Evolutionary conservation across 2,888 invertebrate species (phyloP).

Genomic region (Trisateles emortualis): DNA sequence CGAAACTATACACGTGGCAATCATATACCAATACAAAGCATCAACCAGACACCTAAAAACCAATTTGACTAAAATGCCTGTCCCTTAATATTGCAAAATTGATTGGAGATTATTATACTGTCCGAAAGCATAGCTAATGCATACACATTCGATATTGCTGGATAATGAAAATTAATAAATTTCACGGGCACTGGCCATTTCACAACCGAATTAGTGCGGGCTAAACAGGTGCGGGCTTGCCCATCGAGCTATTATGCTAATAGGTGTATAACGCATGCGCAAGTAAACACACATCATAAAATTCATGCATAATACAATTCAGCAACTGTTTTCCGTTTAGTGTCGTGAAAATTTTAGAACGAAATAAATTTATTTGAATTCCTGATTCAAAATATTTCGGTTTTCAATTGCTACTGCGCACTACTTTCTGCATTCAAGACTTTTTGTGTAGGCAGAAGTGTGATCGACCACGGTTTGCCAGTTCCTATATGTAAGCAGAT

Average conservation of each 20-base stretch:
- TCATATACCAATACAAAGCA: no score
- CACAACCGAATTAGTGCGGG: slow-evolving; percentile 48
- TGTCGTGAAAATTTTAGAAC: slow-evolving; percentile 13
- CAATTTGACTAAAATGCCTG: not conserved
- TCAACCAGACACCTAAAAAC: no score
- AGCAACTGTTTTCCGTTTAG: slow-evolving; percentile 30
- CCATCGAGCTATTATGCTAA: slow-evolving; percentile 57
- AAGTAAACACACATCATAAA: slow-evolving; percentile 44
- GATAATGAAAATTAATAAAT: slow-evolving; percentile 46
- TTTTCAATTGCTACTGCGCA: not conserved
- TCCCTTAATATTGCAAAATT: slow-evolving; percentile 23
- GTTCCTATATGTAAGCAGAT: no score
- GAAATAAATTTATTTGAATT: not conserved
- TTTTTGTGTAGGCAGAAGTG: no score
- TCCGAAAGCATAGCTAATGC: slow-evolving; percentile 18
- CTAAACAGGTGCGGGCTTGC: slow-evolving; percentile 52
- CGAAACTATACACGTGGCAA: no score
- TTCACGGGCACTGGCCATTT: slow-evolving; percentile 40
- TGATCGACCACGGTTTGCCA: no score
- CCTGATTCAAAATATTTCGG: not conserved
- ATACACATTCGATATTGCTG: slow-evolving; percentile 23
- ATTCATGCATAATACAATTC: slow-evolving; percentile 43
- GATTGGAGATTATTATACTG: slow-evolving; percentile 35
- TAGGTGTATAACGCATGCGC: slow-evolving; percentile 48
- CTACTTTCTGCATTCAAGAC: no score